phyloP scores from a whole-genome alignment of 2,797 vertebrate species.

The Mionectes olivaceus region DNA sequence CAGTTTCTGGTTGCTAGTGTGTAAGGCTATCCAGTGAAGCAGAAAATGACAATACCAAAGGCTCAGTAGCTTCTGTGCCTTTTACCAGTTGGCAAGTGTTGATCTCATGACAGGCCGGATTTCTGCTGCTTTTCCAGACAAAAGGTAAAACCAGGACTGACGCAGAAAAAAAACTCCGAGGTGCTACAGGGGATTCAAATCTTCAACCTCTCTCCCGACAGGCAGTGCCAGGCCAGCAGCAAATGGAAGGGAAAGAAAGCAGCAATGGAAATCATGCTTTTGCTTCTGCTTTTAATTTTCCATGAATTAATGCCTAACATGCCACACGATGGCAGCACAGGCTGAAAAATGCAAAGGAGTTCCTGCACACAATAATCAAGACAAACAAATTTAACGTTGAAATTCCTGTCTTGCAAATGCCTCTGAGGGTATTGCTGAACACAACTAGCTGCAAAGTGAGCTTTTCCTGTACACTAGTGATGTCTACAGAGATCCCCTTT shows the following conservation, averaged over 20 bases:
- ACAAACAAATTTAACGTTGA: neutral
- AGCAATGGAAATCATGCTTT: neutral
- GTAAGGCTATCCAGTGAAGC: neutral
- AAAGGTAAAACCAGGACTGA: neutral
- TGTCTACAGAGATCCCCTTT: neutral
- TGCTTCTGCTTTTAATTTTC: neutral
- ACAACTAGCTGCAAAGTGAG: neutral
- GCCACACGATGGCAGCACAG: constrained; percentile 80
- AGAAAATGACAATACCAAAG: neutral
- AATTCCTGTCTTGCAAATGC: too few relatives aligned
- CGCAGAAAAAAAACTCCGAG: neutral
- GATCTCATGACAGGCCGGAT: neutral
- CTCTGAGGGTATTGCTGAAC: rapidly evolving
- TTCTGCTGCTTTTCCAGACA: neutral
- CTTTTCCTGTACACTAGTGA: neutral
- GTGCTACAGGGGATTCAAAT: neutral
- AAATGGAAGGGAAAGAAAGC: neutral
- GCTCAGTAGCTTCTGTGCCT: neutral
- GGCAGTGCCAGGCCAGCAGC: neutral
- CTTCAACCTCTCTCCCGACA: neutral
- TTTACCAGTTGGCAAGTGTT: rapidly evolving
- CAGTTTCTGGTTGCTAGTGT: neutral
- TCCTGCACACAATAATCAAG: neutral
- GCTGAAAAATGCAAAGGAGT: constrained; percentile 31
- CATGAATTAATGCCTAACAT: neutral